These are phyloP conservation scores for Tetramorium alpestre DNA, from an alignment of 1,140 invertebrate genomes.

Conservation along the genomic window DNA sequence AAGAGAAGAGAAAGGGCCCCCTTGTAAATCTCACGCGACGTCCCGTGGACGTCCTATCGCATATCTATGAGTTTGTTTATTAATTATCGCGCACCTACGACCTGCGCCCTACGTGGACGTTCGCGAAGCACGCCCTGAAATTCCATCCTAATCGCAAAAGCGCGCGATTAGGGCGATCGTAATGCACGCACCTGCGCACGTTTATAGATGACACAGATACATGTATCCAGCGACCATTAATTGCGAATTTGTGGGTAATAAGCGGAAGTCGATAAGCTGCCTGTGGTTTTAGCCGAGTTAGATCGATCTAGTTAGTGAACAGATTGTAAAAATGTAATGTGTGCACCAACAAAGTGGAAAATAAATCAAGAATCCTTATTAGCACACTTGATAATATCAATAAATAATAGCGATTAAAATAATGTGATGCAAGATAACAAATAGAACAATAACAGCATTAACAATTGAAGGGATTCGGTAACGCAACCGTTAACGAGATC, in stretches of 20 bases:
- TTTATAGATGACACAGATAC: slow-evolving; percentile 32
- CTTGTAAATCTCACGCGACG: slow-evolving; percentile 78
- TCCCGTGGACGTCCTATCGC: slow-evolving; percentile 69
- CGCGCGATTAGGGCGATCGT: slow-evolving; percentile 46
- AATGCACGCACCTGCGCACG: slow-evolving; percentile 48
- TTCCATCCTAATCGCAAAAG: slow-evolving; percentile 66
- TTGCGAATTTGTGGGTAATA: slow-evolving; percentile 35
- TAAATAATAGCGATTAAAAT: not conserved
- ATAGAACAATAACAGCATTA: slow-evolving; percentile 3
- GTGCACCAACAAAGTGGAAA: not conserved
- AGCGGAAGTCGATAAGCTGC: slow-evolving; percentile 39
- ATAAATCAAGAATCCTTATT: not conserved
- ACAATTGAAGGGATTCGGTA: slow-evolving; percentile 38
- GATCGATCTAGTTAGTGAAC: not conserved
- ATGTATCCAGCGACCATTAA: slow-evolving; percentile 29
- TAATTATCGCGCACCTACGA: slow-evolving; percentile 74
- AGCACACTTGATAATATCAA: not conserved
- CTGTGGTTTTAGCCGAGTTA: slow-evolving; percentile 3
- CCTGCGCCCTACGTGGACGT: not conserved
- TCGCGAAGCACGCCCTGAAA: slow-evolving; percentile 43
- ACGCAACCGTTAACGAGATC: slow-evolving; percentile 77
- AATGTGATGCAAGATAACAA: not conserved
- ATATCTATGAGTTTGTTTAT: slow-evolving; percentile 80
- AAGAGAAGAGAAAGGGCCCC: slow-evolving; percentile 55
- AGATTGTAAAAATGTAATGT: not conserved